phyloP scores from a whole-genome alignment of 2,888 invertebrate species.

The Tupiocoris notatus region DNA sequence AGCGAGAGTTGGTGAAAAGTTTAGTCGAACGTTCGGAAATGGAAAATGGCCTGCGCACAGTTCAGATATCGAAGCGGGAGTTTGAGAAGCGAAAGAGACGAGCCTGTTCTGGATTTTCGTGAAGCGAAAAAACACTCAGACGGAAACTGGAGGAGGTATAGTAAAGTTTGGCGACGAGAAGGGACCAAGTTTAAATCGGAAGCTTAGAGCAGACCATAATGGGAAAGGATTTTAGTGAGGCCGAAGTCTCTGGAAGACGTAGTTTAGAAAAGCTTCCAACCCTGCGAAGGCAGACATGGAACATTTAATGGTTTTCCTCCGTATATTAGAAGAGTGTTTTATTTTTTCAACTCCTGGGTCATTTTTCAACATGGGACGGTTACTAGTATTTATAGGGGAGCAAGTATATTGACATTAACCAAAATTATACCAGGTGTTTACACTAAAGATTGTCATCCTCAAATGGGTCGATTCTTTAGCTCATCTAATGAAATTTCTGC shows the following conservation, averaged over 20 bases:
- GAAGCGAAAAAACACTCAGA: neutral
- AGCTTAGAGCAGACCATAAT: neutral
- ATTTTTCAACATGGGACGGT: too few species aligned
- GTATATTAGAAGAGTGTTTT: neutral
- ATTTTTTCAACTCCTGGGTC: too few species aligned
- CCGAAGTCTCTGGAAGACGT: neutral
- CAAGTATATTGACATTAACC: too few species aligned
- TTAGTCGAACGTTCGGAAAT: neutral
- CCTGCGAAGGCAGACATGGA: neutral
- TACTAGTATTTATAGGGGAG: too few species aligned
- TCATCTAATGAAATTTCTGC: too few species aligned
- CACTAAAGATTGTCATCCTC: too few species aligned
- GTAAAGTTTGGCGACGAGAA: neutral
- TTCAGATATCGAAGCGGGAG: neutral
- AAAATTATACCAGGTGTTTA: too few species aligned
- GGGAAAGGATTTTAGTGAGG: neutral
- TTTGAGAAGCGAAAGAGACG: neutral
- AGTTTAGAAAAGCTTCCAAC: neutral
- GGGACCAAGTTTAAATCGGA: neutral
- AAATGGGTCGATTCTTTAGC: too few species aligned
- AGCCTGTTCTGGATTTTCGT: neutral
- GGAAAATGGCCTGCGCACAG: neutral
- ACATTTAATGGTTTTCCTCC: neutral
- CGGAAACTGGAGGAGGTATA: neutral
- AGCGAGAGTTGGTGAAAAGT: neutral